Conservation (phyloP, 2,888 invertebrate species). For the Hirtodrosophila trivittata region DNA sequence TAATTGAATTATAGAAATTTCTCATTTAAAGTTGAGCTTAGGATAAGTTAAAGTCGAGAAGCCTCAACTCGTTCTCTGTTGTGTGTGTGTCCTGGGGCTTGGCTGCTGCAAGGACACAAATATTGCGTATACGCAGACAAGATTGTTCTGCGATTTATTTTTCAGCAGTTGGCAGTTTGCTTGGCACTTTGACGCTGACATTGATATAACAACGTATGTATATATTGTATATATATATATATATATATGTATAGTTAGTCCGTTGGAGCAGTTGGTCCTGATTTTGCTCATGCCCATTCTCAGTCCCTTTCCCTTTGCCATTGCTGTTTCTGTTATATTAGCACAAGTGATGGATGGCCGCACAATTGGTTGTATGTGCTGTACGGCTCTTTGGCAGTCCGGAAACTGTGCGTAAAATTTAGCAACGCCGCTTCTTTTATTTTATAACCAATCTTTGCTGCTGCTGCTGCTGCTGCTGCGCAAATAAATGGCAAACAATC, state of each 20-base stretch:
- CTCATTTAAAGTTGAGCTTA: background rate
- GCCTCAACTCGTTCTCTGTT: no score
- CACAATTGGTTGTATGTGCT: conserved; percentile 38
- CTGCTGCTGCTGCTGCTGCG: conserved; percentile 16
- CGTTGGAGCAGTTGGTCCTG: no score
- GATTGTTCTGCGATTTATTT: conserved; percentile 50
- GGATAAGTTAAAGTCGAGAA: conserved; percentile 1
- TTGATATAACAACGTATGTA: conserved; percentile 38
- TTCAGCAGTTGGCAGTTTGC: conserved; percentile 48
- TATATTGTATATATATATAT: no score
- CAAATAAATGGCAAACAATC: conserved; percentile 39
- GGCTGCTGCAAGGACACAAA: conserved; percentile 32
- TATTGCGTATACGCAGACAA: conserved; percentile 58
- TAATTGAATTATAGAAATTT: no score
- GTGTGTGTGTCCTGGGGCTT: conserved; percentile 3
- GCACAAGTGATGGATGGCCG: conserved; percentile 51
- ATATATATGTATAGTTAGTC: conserved; percentile 11
- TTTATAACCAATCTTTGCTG: conserved; percentile 49
- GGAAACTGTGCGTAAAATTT: conserved; percentile 61
- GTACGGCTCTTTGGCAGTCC: conserved; percentile 13
- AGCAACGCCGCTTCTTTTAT: conserved; percentile 44
- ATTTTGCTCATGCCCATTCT: no score
- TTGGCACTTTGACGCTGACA: conserved; percentile 54
- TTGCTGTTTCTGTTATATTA: no score
- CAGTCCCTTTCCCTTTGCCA: no score